Base-by-base conservation (phyloP, 1,140 invertebrate species). In the Eubasilissa regina region DNA sequence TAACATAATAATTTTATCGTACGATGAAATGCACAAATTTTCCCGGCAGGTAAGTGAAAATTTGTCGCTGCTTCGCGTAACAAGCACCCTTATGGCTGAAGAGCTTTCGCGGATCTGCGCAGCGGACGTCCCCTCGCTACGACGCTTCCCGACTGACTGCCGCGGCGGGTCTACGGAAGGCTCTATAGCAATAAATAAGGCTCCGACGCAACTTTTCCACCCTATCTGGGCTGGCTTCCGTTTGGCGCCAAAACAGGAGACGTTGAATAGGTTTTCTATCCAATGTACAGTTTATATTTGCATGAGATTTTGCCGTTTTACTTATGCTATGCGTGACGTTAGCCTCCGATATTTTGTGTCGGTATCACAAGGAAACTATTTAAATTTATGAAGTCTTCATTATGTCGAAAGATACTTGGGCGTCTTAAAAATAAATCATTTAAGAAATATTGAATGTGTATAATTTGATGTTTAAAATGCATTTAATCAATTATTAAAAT, bases 81-180 rank as follows among this genome's bases (percentile, higher is more conserved):
- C 48, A 60, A 75, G 25, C 58, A 75, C 35, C 35, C 44, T 60
- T 35, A n/a, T n/a, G 43, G 56, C 6, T 21, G 12, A 13, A 17
- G 55, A 75, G 73, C 73, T 58, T 75, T 75, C 62, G 8, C 25
- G 35, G 62, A 44, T 9, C 13, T 73, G 19, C 51, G 19, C 12
- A 17, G 68, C 47, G 13, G 25, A 68, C 80, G 80, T 76, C 72
- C 77, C 58, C 21, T 51, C 74, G 44, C 77, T 9, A 25, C 77
- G 77, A 21, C 45, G 62, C 55, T 72, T 79, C 64, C 74, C 77
- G 77, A 75, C 80, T 76, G 77, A 81, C 80, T 81, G 77, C 10
- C 58, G 56, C 13, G n/a, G 17, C 56, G 15, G 62, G 58, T 48
- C 77, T 48, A 47, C 15, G 53, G 55, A 51, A 62, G 44, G 72